Base-by-base conservation (phyloP, 53 echinoderm and acorn worm species). In the Temnopleurus reevesii region DNA sequence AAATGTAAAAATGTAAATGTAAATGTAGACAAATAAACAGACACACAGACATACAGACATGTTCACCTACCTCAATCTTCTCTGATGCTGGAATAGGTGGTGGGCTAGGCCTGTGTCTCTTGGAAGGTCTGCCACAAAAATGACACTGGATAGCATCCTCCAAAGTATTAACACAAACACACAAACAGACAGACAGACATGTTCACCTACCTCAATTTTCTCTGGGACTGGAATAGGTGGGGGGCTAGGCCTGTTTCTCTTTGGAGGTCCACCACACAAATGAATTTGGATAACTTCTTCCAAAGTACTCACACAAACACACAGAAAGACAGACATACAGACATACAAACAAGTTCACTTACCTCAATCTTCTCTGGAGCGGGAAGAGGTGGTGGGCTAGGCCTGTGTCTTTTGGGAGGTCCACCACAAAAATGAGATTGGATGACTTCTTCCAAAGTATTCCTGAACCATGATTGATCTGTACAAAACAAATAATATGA, bases 381-480 rank as follows among this genome's bases (percentile, higher is more conserved):
- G 34, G 58, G 88, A 53, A 83, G 49, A 84, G 95, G 49, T 90
- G 90, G 82, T 86, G 63, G 19, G 65, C 86, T 59, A 55, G 91
- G 51, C 81, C 76, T 76, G 58, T 89, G 51, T 90, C 80, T 28
- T 92, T 90, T 44, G 23, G 65, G 49, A 7, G 71, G 88, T 30
- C 95, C 95, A 36, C 93, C 91, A 55, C 97, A 97, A 66, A 97
- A 97, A 54, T 93, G 91, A n/a, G 89, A 63, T 66, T 95, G 91
- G 4, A 97, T 94, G 1, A 92, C 89, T 4, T 97, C 92, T 31
- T 95, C 92, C 18, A 97, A 89, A 23, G 81, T 81, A 28, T 86
- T 83, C 49, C 83, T 81, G 64, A 92, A 97, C 97, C 94, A 95
- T 23, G 84, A 61, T 83, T 89, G 90, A 90, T 93, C 95, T 97